These are phyloP conservation scores for Orchesella cincta DNA, from an alignment of 1,140 invertebrate genomes.

Conservation along the genomic window DNA sequence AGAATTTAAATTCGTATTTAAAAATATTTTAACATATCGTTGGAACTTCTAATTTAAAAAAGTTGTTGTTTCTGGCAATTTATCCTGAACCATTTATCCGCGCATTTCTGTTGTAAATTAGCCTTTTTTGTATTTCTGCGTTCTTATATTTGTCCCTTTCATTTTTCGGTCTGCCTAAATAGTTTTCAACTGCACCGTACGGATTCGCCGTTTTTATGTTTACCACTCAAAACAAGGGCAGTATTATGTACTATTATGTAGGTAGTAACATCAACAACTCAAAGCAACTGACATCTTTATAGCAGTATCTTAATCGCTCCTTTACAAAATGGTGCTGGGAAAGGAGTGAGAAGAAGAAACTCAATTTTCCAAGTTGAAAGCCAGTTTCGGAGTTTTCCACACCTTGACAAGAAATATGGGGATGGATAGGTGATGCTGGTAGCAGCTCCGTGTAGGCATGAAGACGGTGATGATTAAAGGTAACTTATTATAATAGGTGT, in stretches of 20 bases:
- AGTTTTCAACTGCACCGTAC: too few relatives aligned
- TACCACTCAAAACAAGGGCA: not conserved
- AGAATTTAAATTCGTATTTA: too few relatives aligned
- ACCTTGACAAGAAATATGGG: slow-evolving; percentile 4
- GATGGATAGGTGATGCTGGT: slow-evolving; percentile 16
- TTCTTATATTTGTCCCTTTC: too few relatives aligned
- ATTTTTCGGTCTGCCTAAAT: too few relatives aligned
- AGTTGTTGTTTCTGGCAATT: too few relatives aligned
- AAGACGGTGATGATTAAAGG: slow-evolving; percentile 18
- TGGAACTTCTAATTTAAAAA: too few relatives aligned
- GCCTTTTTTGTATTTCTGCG: too few relatives aligned
- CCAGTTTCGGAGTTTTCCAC: slow-evolving; percentile 10
- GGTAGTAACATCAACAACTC: slow-evolving; percentile 17
- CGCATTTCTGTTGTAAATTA: too few relatives aligned
- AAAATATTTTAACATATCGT: too few relatives aligned
- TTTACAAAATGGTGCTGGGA: not conserved
- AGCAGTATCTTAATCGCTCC: slow-evolving; percentile 23
- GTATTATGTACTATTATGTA: not conserved
- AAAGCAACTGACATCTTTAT: slow-evolving; percentile 26
- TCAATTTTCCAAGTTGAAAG: slow-evolving; percentile 5
- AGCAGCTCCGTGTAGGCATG: not conserved
- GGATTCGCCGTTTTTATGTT: not conserved
- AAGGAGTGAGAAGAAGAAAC: not conserved
- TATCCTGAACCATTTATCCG: too few relatives aligned
- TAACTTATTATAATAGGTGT: slow-evolving; percentile 25